Evolutionary conservation across 92 coral and sea anemone species (phyloP).

Genomic region (Zoanthus sociatus): DNA sequence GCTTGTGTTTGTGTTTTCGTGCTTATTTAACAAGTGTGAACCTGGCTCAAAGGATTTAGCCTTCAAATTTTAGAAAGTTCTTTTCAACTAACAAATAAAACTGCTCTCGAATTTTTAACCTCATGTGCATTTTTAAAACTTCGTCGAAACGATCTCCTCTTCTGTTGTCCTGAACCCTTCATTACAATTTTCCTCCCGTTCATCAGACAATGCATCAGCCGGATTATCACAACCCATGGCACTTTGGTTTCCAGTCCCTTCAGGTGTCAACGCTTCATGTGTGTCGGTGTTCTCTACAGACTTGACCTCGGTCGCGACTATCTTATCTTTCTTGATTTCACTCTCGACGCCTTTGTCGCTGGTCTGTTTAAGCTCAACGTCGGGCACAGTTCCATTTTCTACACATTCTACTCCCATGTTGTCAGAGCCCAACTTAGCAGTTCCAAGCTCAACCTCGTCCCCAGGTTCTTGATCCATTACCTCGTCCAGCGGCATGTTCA

Average conservation of each 20-base stretch:
- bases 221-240: neutral
- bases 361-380: neutral
- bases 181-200: neutral
- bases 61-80: too few relatives aligned
- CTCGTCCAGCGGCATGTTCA: conserved; percentile 48
- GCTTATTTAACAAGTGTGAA: too few relatives aligned
- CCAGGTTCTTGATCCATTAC: conserved; percentile 33
- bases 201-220: conserved; percentile 17
- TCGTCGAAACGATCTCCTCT: neutral
- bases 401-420: conserved; percentile 1
- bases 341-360: neutral
- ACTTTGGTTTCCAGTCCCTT: neutral
- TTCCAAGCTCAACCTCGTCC: conserved; percentile 15
- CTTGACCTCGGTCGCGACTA: neutral
- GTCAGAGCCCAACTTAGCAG: neutral
- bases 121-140: neutral
- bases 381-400: neutral
- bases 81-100: too few relatives aligned
- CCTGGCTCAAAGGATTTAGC: too few relatives aligned
- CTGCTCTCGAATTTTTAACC: too few relatives aligned
- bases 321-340: neutral
- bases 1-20: too few relatives aligned
- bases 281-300: neutral
- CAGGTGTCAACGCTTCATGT: neutral
- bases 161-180: neutral